These are phyloP conservation scores for Temnothorax unifasciatus DNA, from an alignment of 2,888 invertebrate species.

Conservation along the genomic window DNA sequence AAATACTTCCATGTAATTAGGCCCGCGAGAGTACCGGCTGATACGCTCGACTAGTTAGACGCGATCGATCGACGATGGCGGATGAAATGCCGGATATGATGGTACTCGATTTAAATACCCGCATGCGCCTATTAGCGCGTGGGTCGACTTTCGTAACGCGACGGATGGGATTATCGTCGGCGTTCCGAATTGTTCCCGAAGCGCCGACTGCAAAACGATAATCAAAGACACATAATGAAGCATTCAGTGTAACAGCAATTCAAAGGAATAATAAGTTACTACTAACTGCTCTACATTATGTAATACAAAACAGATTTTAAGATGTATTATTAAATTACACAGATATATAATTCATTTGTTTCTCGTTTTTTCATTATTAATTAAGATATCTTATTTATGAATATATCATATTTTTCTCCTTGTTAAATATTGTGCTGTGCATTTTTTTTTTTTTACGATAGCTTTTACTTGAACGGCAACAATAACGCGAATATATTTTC, in stretches of 20 bases:
- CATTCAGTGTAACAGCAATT: not conserved
- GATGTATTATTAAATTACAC: not conserved
- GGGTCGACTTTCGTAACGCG: constrained; percentile 26
- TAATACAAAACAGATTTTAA: not conserved
- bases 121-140: constrained; percentile 44
- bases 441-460: not conserved
- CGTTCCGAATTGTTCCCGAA: not conserved
- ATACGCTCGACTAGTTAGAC: constrained; percentile 32
- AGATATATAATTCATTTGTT: not conserved
- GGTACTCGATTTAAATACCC: constrained; percentile 60
- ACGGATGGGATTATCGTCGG: constrained; percentile 11
- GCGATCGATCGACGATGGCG: constrained; percentile 52
- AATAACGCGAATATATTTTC: not conserved
- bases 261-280: not conserved
- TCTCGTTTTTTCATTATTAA: not conserved
- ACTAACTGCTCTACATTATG: not conserved
- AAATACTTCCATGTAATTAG: constrained; percentile 59
- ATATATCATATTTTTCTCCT: not conserved
- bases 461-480: not conserved
- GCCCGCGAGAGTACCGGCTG: constrained; percentile 35
- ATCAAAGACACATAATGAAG: not conserved
- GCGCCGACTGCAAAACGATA: not conserved
- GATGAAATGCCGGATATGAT: constrained; percentile 58
- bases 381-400: not conserved
- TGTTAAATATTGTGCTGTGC: not conserved